Percentiles rank a stretch among this genome's conserved stretches.
Conservation (phyloP, 37 sponge, comb jelly and placozoan genomes). For the Haliclona indistincta region DNA sequence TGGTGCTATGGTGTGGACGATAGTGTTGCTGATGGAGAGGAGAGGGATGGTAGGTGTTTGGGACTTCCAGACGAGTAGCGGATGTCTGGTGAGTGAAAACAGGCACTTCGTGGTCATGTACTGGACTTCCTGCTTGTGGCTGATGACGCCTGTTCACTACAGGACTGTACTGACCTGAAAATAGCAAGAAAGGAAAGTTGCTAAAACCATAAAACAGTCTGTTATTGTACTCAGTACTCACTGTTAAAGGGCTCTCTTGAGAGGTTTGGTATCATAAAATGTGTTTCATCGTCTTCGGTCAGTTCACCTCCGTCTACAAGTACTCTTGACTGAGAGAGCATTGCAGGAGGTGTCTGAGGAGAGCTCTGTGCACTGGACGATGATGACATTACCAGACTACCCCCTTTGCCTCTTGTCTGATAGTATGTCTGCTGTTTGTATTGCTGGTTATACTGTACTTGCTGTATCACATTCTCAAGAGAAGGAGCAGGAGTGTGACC, state of each 20-base stretch:
- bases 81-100: constrained; percentile 11
- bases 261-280: constrained; percentile 56
- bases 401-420: background rate
- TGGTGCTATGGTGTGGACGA: constrained; percentile 27
- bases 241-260: constrained; percentile 61
- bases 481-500: background rate
- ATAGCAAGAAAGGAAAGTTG: background rate
- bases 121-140: background rate
- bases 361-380: background rate
- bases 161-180: constrained; percentile 56
- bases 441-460: no score
- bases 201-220: background rate
- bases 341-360: constrained; percentile 8
- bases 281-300: background rate
- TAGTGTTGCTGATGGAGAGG: constrained; percentile 14
- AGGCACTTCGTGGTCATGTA: background rate
- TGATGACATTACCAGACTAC: no score
- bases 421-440: background rate
- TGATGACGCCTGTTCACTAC: constrained; percentile 6
- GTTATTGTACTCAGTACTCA: background rate
- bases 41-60: constrained; percentile 2
- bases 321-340: no score
- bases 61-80: constrained; percentile 34
- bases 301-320: no score
- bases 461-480: background rate